These are phyloP conservation scores for Papilio demoleus DNA, from an alignment of 2,888 invertebrate species.

Conservation along the genomic window DNA sequence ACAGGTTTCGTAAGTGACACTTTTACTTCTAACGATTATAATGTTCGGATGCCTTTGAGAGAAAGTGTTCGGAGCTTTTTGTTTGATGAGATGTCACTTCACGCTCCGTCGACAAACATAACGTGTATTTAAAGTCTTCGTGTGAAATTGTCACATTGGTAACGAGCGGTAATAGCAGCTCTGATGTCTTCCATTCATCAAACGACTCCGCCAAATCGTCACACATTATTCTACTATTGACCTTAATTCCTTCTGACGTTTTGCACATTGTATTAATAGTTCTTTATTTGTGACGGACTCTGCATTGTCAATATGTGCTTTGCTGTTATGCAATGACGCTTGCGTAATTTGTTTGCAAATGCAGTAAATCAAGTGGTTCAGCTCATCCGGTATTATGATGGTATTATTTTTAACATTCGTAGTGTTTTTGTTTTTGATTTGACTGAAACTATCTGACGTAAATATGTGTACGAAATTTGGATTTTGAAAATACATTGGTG, in stretches of 20 bases:
- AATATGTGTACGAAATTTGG: too few relatives aligned
- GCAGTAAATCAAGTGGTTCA: constrained; percentile 16
- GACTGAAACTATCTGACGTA: too few relatives aligned
- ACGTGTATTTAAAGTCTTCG: constrained; percentile 36
- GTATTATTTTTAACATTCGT: not conserved
- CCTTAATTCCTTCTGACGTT: constrained; percentile 35
- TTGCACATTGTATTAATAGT: constrained; percentile 30
- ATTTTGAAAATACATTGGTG: too few relatives aligned
- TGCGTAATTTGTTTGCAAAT: constrained; percentile 29
- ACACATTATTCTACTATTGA: constrained; percentile 31
- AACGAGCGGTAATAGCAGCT: constrained; percentile 22
- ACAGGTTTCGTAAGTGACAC: constrained; percentile 62
- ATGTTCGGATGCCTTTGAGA: constrained; percentile 48
- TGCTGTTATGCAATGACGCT: constrained; percentile 30
- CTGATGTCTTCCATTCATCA: constrained; percentile 47
- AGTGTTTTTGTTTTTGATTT: not conserved
- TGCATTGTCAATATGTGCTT: constrained; percentile 22
- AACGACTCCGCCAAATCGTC: constrained; percentile 44
- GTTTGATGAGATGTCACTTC: constrained; percentile 51
- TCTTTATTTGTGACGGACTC: constrained; percentile 39
- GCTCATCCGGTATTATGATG: not conserved
- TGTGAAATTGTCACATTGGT: constrained; percentile 42
- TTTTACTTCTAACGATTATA: constrained; percentile 64
- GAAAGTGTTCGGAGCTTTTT: constrained; percentile 55
- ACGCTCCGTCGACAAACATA: constrained; percentile 42